Evolutionary conservation across 2,797 vertebrate species (phyloP).

Genomic region (Aeoliscus strigatus): DNA sequence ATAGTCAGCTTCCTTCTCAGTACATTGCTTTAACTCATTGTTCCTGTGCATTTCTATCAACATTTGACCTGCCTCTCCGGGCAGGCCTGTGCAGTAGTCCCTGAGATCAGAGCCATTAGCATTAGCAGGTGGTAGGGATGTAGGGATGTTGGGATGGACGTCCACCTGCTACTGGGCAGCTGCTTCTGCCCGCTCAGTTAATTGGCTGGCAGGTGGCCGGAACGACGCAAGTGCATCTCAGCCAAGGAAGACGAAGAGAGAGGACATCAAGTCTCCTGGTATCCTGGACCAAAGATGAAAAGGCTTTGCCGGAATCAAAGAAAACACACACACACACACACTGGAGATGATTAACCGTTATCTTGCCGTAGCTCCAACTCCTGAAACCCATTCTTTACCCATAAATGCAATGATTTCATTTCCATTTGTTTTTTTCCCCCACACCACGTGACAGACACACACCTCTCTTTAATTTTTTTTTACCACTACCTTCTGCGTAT

Average conservation of each 20-base stretch:
- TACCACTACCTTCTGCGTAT: too few relatives aligned
- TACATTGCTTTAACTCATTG: too few relatives aligned
- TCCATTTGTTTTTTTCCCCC: too few relatives aligned
- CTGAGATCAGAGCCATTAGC: slow-evolving; percentile 66
- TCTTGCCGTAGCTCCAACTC: too few relatives aligned
- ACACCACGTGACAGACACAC: too few relatives aligned
- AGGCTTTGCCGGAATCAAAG: slow-evolving; percentile 42
- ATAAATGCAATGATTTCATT: too few relatives aligned
- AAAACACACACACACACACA: slow-evolving; percentile 9
- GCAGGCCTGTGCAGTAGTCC: slow-evolving; percentile 34
- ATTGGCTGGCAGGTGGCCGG: slow-evolving; percentile 72
- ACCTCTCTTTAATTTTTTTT: too few relatives aligned
- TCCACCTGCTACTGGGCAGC: slow-evolving; percentile 69
- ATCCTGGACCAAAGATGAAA: slow-evolving; percentile 65
- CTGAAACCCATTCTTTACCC: too few relatives aligned
- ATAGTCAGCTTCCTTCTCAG: too few relatives aligned
- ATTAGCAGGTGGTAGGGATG: slow-evolving; percentile 60
- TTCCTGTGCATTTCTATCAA: too few relatives aligned
- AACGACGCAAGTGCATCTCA: slow-evolving; percentile 40
- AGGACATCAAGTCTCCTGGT: slow-evolving; percentile 53
- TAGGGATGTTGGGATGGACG: slow-evolving; percentile 59
- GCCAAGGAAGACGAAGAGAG: slow-evolving; percentile 45
- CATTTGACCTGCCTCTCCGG: slow-evolving; percentile 33
- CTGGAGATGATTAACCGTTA: too few relatives aligned
- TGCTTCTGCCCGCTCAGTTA: slow-evolving; percentile 67